These are phyloP conservation scores for Anseranas semipalmata DNA, from an alignment of 2,113 vertebrate species.

Conservation along the genomic window DNA sequence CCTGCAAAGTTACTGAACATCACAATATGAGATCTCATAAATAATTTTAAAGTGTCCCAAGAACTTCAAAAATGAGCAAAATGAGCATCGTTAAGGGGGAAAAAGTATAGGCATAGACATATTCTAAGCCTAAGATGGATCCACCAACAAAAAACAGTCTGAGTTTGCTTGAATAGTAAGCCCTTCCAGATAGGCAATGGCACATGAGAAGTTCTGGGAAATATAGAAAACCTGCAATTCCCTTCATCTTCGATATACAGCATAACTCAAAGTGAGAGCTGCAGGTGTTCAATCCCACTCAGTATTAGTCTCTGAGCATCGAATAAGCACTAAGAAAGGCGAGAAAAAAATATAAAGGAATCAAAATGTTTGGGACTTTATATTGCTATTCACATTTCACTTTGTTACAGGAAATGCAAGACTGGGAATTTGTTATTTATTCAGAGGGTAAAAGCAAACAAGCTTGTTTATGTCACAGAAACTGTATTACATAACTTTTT, in stretches of 20 bases:
- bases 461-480: constrained; percentile 14
- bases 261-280: neutral
- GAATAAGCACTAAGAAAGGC: neutral
- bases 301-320: neutral
- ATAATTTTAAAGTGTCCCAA: neutral
- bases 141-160: neutral
- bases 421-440: neutral
- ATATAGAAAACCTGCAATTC: neutral
- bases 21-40: neutral
- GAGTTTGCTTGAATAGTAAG: constrained; percentile 16
- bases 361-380: neutral
- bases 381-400: constrained; percentile 11
- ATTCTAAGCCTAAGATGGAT: neutral
- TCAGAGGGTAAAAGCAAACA: constrained; percentile 10
- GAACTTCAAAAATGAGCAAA: constrained; percentile 24
- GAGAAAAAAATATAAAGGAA: neutral
- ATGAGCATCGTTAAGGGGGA: neutral
- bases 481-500: neutral
- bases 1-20: neutral
- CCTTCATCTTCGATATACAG: constrained; percentile 7
- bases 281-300: constrained; percentile 38
- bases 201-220: neutral
- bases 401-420: constrained; percentile 12
- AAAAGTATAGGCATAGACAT: neutral
- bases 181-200: neutral